Conservation (phyloP, 2,797 vertebrate genomes). For the Hoplostethus mediterraneus region DNA sequence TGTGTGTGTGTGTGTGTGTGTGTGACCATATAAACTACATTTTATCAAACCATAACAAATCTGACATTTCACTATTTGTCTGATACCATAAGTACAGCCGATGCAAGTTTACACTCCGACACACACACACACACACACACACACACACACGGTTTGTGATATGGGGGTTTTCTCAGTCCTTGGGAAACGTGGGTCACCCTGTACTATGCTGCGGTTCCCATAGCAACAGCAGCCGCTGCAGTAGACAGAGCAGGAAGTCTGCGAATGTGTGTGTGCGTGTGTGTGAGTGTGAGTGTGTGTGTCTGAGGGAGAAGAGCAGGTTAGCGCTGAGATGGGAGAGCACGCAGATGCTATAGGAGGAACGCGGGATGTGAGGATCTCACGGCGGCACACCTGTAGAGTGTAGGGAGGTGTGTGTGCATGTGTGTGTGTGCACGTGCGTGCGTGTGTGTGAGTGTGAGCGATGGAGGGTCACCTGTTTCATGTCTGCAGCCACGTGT, state of each 20-base stretch:
- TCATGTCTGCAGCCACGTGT: slow-evolving; percentile 84
- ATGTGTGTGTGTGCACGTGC: slow-evolving; percentile 40
- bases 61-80: neutral
- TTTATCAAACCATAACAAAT: neutral
- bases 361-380: slow-evolving; percentile 60
- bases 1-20: neutral
- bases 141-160: slow-evolving; percentile 51
- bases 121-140: neutral
- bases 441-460: slow-evolving; percentile 35
- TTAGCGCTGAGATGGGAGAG: slow-evolving; percentile 77
- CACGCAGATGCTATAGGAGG: slow-evolving; percentile 62
- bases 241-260: slow-evolving; percentile 83
- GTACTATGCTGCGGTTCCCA: slow-evolving; percentile 85
- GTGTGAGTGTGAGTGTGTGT: slow-evolving; percentile 48
- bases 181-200: slow-evolving; percentile 77
- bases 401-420: slow-evolving; percentile 44
- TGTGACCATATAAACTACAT: neutral
- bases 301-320: slow-evolving; percentile 71
- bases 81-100: neutral
- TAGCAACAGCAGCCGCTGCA: slow-evolving; percentile 85
- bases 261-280: slow-evolving; percentile 44
- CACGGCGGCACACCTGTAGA: slow-evolving; percentile 76
- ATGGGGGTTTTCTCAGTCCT: slow-evolving; percentile 69
- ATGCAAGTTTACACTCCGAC: neutral
- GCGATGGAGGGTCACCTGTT: slow-evolving; percentile 83